These are phyloP conservation scores for Ashinkailepas kermadecensis DNA, from an alignment of 2,888 invertebrate species.

Conservation along the genomic window DNA sequence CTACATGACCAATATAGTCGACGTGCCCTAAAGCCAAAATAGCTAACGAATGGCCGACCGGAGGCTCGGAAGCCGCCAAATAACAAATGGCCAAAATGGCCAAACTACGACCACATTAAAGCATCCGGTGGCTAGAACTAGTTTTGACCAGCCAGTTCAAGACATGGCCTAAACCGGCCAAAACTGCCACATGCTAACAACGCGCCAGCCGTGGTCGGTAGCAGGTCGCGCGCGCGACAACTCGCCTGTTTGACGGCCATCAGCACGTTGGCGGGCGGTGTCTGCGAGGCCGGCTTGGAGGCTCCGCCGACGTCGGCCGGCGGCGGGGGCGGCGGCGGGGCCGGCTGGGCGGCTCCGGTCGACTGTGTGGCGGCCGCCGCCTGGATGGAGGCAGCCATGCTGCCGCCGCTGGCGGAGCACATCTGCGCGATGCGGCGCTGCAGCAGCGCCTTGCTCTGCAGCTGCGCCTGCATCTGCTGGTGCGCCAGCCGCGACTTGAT, in stretches of 20 bases:
- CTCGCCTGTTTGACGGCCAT: slow-evolving; percentile 67
- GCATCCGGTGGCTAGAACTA: no score
- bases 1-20: no score
- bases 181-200: no score
- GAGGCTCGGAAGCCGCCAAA: no score
- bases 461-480: slow-evolving; percentile 87
- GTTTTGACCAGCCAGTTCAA: no score
- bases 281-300: slow-evolving; percentile 50
- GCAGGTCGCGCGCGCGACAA: slow-evolving; percentile 20
- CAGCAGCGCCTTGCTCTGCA: slow-evolving; percentile 91
- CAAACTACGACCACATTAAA: no score
- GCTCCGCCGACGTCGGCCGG: not conserved
- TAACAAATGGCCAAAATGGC: no score
- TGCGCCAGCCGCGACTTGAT: slow-evolving; percentile 97
- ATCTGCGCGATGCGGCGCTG: slow-evolving; percentile 53
- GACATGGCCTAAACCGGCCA: no score
- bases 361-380: slow-evolving; percentile 40
- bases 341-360: not conserved
- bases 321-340: slow-evolving; percentile 25
- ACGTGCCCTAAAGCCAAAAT: no score
- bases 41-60: no score
- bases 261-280: slow-evolving; percentile 70
- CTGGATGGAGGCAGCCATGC: slow-evolving; percentile 34
- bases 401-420: slow-evolving; percentile 35
- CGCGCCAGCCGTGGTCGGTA: not conserved